These are phyloP conservation scores for Riparia riparia DNA, from an alignment of 2,113 vertebrate species.

Conservation along the genomic window DNA sequence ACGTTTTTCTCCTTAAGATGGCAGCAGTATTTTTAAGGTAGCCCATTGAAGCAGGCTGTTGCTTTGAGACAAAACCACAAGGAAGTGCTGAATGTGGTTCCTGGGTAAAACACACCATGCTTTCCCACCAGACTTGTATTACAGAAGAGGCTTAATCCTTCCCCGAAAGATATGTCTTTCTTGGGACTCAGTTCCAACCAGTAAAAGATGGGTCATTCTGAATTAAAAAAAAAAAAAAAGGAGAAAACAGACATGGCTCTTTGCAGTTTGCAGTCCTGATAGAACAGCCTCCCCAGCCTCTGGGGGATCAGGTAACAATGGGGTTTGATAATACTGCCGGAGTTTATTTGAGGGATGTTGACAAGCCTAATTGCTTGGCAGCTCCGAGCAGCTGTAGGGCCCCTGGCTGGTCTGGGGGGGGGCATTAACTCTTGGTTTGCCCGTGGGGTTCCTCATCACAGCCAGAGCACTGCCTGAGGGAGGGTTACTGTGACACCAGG, in stretches of 20 bases:
- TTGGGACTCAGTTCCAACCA: conserved; percentile 2
- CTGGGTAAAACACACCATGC: neutral
- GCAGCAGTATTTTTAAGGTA: conserved; percentile 54
- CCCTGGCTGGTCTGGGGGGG: conserved; percentile 46
- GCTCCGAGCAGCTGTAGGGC: conserved; percentile 64
- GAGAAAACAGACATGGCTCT: conserved; percentile 42
- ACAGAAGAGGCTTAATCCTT: conserved; percentile 3
- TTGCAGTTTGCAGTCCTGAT: conserved; percentile 54
- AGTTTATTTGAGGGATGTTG: conserved; percentile 74
- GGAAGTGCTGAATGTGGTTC: neutral
- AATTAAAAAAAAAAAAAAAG: neutral
- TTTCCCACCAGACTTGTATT: conserved; percentile 11
- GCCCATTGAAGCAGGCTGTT: neutral
- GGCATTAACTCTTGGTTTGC: conserved; percentile 64
- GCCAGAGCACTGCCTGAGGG: neutral
- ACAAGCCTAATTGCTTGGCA: conserved; percentile 74
- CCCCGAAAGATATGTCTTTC: conserved; percentile 31
- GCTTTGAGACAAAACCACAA: conserved; percentile 4
- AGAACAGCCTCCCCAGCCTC: conserved; percentile 51
- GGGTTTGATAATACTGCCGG: conserved; percentile 67
- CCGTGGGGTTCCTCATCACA: conserved; percentile 2
- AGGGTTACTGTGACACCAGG: neutral
- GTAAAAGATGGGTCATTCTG: conserved; percentile 32
- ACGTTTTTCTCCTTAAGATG: conserved; percentile 46
- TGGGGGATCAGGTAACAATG: conserved; percentile 71